Conservation (phyloP, 2,113 vertebrate species). For the Pao palembangensis region DNA sequence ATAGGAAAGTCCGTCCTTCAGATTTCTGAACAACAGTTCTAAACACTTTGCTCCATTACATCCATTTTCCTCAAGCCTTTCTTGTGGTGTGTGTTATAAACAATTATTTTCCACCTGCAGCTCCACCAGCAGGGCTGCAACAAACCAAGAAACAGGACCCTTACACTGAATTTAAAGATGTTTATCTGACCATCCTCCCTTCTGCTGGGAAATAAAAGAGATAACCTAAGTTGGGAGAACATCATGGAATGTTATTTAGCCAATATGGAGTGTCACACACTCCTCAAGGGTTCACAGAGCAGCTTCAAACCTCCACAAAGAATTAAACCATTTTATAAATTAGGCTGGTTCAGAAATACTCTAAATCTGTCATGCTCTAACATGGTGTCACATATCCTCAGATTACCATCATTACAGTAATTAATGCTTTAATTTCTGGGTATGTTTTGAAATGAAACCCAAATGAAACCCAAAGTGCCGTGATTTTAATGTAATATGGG, state of each 20-base stretch:
- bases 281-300: slow-evolving; percentile 41
- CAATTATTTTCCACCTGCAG: no score
- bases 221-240: slow-evolving; percentile 28
- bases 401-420: slow-evolving; percentile 73
- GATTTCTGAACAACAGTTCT: no score
- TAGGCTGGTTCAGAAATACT: slow-evolving; percentile 60
- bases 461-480: no score
- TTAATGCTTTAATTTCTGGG: slow-evolving; percentile 70
- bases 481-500: slow-evolving; percentile 65
- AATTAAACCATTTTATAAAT: slow-evolving; percentile 67
- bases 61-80: no score
- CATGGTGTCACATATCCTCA: slow-evolving; percentile 62
- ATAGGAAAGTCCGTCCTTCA: no score
- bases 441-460: slow-evolving; percentile 65
- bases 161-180: no score
- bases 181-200: not conserved
- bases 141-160: no score
- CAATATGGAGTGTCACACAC: slow-evolving; percentile 44
- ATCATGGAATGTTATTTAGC: slow-evolving; percentile 22
- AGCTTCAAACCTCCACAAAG: slow-evolving; percentile 56
- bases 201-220: slow-evolving; percentile 2
- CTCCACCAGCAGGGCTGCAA: no score
- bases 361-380: slow-evolving; percentile 71
- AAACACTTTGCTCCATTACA: no score
- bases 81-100: no score